These are phyloP conservation scores for Siphamia tubifer DNA, from an alignment of 2,113 vertebrate genomes.

Conservation along the genomic window DNA sequence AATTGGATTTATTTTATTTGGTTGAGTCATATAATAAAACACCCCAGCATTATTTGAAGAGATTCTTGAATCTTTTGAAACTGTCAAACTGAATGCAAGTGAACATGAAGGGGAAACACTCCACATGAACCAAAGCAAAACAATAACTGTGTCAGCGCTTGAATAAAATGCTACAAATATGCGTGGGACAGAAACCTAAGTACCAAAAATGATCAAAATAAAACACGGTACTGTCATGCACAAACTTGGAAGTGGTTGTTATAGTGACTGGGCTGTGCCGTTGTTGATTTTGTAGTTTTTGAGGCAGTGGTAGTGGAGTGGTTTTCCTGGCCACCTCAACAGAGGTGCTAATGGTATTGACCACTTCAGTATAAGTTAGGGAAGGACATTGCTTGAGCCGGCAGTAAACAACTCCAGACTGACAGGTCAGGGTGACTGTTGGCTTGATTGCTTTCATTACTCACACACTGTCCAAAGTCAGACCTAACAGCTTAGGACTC, in stretches of 20 bases:
- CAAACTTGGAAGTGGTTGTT: not conserved
- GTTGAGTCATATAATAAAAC: too few relatives aligned
- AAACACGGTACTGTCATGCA: not conserved
- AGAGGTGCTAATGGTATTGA: conserved; percentile 58
- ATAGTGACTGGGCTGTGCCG: not conserved
- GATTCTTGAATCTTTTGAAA: too few relatives aligned
- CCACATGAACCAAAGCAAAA: not conserved
- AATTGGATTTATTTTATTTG: too few relatives aligned
- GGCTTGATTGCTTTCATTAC: conserved; percentile 60
- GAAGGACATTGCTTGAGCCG: conserved; percentile 42
- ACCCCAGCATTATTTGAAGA: too few relatives aligned
- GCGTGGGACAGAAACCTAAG: too few relatives aligned
- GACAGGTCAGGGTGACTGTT: conserved; percentile 53
- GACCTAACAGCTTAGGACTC: conserved; percentile 9
- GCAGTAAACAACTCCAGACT: conserved; percentile 62
- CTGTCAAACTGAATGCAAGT: too few relatives aligned
- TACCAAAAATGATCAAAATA: not conserved
- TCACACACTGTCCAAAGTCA: conserved; percentile 51
- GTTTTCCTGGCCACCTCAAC: not conserved
- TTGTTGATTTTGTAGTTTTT: not conserved
- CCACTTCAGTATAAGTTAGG: conserved; percentile 54
- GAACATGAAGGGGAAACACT: too few relatives aligned
- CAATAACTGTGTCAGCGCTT: not conserved
- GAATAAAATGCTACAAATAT: too few relatives aligned
- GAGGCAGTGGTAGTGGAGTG: not conserved